Evolutionary conservation across 2,797 vertebrate genomes (phyloP), one percentile per base, ranked within the genome.

Genomic region (Anniella stebbinsi): DNA sequence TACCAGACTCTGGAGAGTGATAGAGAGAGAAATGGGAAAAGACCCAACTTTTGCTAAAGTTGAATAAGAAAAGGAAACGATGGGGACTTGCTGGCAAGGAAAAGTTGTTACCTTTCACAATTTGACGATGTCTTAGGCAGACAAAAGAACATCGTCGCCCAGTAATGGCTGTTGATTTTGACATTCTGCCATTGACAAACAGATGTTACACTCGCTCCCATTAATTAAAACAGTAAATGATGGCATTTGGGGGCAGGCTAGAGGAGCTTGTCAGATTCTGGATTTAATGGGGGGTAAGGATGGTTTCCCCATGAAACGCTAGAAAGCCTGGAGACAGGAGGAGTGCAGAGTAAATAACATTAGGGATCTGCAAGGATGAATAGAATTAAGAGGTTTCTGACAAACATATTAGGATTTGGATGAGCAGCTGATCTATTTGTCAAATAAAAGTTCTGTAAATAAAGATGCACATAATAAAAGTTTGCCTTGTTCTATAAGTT

Each of bases 1-100:
- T 95, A 87, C 69, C 84, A 11, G 2, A n/a, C 72, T 96, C 90
- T 86, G 89, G 91, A 91, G 92, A 88, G 73, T 1, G 18, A 25
- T 21, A 77, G 54, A 9, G n/a, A 60, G 57, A 36, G 87, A 36
- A 28, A 81, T 81, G 23, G 85, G 82, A 90, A 87, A 77, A 82
- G 54, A 76, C 60, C 23, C 1, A 1, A 89, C 12, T 80, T 80
- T 30, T 41, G 18, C 38, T 80, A 77, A 91, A 94, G 75, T 33
- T 80, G 51, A 67, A 38, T 48, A 69, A 75, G 60, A 41, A 77
- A 83, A 91, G 48, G 11, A 77, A 84, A 45, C 0, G 1, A 69
- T 80, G 84, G 51, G 1, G 25, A 33, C 6, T 2, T 57, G 69
- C 33, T 88, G 23, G 3, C 23, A 28, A 90, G 12, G 87, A 76